A percentile compares a stretch with the other conserved stretches of the same genome.
Conservation (phyloP, 2,113 vertebrate genomes). For the Stegostoma tigrinum region DNA sequence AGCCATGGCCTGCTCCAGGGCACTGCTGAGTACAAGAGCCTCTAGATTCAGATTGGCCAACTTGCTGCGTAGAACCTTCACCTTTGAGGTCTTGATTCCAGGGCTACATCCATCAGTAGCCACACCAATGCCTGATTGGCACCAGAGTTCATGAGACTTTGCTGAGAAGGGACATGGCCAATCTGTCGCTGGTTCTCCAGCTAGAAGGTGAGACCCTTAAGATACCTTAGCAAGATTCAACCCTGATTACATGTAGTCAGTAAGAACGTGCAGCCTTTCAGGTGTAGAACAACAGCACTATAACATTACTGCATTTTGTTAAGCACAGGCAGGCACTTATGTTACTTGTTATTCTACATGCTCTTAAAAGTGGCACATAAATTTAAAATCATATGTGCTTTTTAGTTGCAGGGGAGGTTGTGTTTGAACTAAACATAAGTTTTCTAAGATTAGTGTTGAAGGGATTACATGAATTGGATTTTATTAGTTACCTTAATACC, state of each 20-base stretch:
- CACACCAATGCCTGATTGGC: no score
- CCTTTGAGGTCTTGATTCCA: no score
- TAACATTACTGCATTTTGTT: not conserved
- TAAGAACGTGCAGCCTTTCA: not conserved
- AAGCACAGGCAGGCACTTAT: not conserved
- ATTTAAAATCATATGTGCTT: not conserved
- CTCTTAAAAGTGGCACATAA: not conserved
- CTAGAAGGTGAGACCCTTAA: no score
- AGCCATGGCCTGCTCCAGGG: no score
- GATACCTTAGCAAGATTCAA: not conserved
- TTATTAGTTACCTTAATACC: not conserved
- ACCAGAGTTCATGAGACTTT: no score
- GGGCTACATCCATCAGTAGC: no score
- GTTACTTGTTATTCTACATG: not conserved
- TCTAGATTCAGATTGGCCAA: no score
- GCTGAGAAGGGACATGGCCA: no score
- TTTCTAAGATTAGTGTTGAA: not conserved
- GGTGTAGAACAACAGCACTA: not conserved
- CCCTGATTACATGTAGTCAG: not conserved
- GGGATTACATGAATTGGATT: not conserved
- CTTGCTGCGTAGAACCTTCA: no score
- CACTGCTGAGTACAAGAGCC: no score
- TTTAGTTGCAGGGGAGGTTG: not conserved
- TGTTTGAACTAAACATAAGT: not conserved
- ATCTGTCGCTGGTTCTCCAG: no score